These are phyloP conservation scores for Molanna angustata DNA, from an alignment of 2,888 invertebrate genomes.

Conservation along the genomic window DNA sequence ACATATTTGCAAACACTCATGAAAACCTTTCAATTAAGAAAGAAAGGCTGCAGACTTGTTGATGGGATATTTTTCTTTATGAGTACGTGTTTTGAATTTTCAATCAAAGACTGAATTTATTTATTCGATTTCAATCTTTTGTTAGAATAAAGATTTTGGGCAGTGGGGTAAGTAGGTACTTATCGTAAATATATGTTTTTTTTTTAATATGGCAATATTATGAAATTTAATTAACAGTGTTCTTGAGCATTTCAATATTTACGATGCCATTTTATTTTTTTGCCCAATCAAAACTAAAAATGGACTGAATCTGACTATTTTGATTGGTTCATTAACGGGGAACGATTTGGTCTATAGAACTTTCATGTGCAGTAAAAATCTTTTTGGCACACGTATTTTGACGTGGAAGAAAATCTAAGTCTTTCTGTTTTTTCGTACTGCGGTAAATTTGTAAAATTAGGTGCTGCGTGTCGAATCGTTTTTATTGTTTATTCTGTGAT, in stretches of 20 bases:
- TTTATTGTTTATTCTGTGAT: slow-evolving; percentile 13
- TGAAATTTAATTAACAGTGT: background rate
- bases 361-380: no score
- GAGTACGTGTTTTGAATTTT: no score
- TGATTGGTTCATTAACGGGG: no score
- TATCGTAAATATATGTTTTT: background rate
- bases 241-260: background rate
- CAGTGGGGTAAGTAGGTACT: no score
- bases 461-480: background rate
- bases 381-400: slow-evolving; percentile 11
- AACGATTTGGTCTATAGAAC: no score
- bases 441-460: background rate
- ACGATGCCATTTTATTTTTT: background rate
- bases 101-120: no score
- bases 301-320: background rate
- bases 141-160: no score
- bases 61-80: no score
- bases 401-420: slow-evolving; percentile 6
- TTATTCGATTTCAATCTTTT: no score
- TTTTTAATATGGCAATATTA: background rate
- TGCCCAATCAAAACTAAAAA: background rate
- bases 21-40: no score
- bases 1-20: no score
- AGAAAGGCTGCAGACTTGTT: no score
- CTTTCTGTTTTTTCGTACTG: background rate